Evolutionary conservation across 2,113 vertebrate species (phyloP).

Genomic region (Gymnogyps californianus): DNA sequence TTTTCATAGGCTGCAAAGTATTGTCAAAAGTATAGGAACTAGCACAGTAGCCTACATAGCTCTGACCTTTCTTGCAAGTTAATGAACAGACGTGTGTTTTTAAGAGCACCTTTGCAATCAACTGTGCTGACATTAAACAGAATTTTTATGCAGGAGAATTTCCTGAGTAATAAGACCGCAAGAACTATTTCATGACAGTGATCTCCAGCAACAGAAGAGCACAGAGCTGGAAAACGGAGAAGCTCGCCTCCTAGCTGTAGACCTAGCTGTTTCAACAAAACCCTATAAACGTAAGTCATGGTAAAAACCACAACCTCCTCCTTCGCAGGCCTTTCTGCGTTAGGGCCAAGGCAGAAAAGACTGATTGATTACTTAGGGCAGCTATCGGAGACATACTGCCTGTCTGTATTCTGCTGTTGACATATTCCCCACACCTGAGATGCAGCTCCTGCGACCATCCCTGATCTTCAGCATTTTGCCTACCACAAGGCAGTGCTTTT

Average conservation of each 20-base stretch:
- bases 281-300: background rate
- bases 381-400: rapidly evolving
- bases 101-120: background rate
- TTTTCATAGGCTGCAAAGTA: background rate
- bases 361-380: rapidly evolving
- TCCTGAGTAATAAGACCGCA: background rate
- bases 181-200: background rate
- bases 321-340: background rate
- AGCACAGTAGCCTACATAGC: background rate
- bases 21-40: background rate
- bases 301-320: background rate
- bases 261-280: background rate
- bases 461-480: background rate
- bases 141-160: background rate
- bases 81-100: background rate
- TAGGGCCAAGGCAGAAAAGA: background rate
- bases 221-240: background rate
- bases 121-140: background rate
- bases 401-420: background rate
- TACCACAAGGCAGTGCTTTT: background rate
- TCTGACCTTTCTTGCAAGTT: background rate
- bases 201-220: background rate
- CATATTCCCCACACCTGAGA: background rate
- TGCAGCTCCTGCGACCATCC: background rate
- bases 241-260: background rate